Base-by-base conservation (phyloP, 1,140 invertebrate genomes). In the Myzus persicae region DNA sequence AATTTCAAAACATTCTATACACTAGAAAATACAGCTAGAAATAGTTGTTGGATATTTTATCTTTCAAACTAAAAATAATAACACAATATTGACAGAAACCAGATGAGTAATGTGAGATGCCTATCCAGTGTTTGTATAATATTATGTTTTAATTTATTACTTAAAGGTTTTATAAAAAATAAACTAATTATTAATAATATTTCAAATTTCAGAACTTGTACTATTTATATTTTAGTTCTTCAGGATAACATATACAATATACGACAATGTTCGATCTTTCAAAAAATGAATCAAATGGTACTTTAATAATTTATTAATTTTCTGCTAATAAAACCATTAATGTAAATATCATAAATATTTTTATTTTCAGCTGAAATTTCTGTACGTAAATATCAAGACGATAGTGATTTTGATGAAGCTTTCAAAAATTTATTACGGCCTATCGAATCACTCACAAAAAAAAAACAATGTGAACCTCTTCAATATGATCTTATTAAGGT, bases 381-480 rank as follows among this genome's bases (percentile, higher is more conserved):
- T 24, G 26, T 51, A 87, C 88, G 54, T 31, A 91, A 48, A 48
- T 93, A 89, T 91, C 88, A 93, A 54, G 44, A 91, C 31, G 93
- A 93, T 51, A 81, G 36, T 14, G 93, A 91, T 85, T 93, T 93
- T 87, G 84, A 92, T 59, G 93, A 92, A 87, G 88, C 93, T 14
- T 91, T 93, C 44, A 90, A 93, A 59, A 91, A 93, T 38, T 51
- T 93, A 38, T 44, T 91, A 38, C 89, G 90, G 14, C 91, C 91
- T 7, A 51, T 93, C 26, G 82, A 87, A 44, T 46, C 26, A 67
- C 46, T 85, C 24, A 31, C 54, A 26, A 87, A 67, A 59, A 87
- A 44, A 67, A 85, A 85, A 7, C 40, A 93, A 20, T 88, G 38
- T 76, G 82, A 93, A 90, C 89, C 89, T 42, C 54, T 89, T 82